Base-by-base conservation (phyloP, 2,888 invertebrate genomes). In the Macrophya annulata region DNA sequence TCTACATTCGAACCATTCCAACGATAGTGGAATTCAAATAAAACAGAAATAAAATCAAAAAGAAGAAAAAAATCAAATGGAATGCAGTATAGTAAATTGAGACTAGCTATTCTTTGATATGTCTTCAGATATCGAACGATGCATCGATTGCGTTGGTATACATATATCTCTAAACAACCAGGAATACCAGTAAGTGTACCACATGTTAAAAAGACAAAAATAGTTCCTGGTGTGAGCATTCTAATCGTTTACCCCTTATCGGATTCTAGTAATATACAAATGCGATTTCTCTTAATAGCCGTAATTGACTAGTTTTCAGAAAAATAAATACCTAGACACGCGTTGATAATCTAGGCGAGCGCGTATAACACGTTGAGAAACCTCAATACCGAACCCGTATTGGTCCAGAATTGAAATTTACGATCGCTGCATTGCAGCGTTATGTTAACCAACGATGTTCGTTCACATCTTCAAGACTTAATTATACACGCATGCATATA, bases 231-330 rank as follows among this genome's bases (percentile, higher is more conserved):
- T n/a, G 72, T 74, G 45, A 74, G 72, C 72, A 25, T 43, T 74
- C 45, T 21, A 45, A 43, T 74, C 55, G 15, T 77, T 45, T 55
- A 77, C n/a, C 55, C 37, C n/a, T 55, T 37, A 77, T 77, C 77
- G 51, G 77, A 37, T 77, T n/a, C 51, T 21, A 21, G 51, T 55
- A 55, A 17, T 51, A 77, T 17, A 31, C 10, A 51, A 31, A 37
- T 77, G 40, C 77, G 55, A 77, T 77, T 55, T 77, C 77, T 77
- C 55, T 55, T 51, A 77, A 77, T 77, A 40, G 55, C 77, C 31
- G 77, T 55, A 55, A 77, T 77, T 77, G 51, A 77, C n/a, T 77
- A 51, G n/a, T 17, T 37, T 55, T 21, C 8, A 31, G 17, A 77
- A 76, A 51, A 43, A 17, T 31, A 31, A 17, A 9, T 71, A 31